Evolutionary conservation across 2,888 invertebrate genomes (phyloP), one percentile per base, ranked within the genome.

Genomic region (Cryptocephalus primarius): DNA sequence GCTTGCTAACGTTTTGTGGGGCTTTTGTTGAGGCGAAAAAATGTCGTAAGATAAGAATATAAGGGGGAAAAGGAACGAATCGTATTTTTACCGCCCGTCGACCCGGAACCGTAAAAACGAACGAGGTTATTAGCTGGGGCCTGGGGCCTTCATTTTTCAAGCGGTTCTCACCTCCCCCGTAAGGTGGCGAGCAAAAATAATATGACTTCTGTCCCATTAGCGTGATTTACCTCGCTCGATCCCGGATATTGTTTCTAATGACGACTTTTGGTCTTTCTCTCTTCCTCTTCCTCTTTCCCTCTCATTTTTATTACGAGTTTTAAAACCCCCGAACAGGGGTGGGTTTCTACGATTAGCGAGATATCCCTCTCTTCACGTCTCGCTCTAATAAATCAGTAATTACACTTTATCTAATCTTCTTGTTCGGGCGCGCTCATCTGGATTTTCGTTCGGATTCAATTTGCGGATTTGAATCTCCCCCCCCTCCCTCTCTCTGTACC

Each of bases 361-460:
- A 9, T 52, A 48, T 60, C 63, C 60, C 60, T 45, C 48, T 51
- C 48, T 43, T 47, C 43, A 45, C 43, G 45, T 59, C 56, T 58
- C 52, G 58, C 58, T 57, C 60, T 62, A 64, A 65, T 66, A 66
- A 66, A 66, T 67, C 66, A 66, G 65, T 66, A 65, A 66, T 66
- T 66, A 65, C 12, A 55, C 64, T 62, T 65, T 66, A 67, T 67
- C 66, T 67, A 67, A 67, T 66, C 65, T 65, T 64, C 63, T 65
- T 65, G 63, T 66, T 66, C 60, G 57, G 60, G 58, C 64, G 65
- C 62, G 60, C 60, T 61, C 63, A 58, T 64, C 59, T 55, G 61
- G 61, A 61, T 64, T 62, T 65, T 64, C 60, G 57, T 57, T 60
- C 54, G 58, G 56, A 61, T 61, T 64, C 61, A 60, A 63, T 65